Base-by-base conservation (phyloP, 2,888 invertebrate species). In the Lasiommata megera region DNA sequence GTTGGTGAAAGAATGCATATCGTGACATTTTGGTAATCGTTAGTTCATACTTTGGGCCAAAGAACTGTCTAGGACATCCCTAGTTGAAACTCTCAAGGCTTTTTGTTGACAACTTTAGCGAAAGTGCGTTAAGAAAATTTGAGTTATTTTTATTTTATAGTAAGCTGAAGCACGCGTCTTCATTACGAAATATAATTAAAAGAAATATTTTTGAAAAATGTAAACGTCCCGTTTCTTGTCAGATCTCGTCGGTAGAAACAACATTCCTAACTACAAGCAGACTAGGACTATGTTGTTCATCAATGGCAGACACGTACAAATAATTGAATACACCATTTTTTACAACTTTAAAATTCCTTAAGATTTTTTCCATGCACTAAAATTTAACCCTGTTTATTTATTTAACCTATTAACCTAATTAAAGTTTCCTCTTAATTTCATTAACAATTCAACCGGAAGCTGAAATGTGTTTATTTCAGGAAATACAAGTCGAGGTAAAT, bases 61-160 rank as follows among this genome's bases (percentile, higher is more conserved):
- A 2, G 1, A 31, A 7, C 31, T 1, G 7, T 1, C 31, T 9
- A 3, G 12, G 3, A 37, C 37, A 37, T 6, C 37, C 37, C 37
- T 37, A 14, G 34, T 34, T 1, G 14, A 37, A 37, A 11, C 14
- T 7, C n/a, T 37, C 14, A 43, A 43, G 23, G 16, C 16, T 37
- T 18, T 50, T 50, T 37, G 36, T 34, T 17, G 7, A 3, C 41
- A 11, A 1, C 16, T 16, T 18, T 3, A 50, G 51, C 40, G 51
- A 51, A 51, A 51, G 51, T 51, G 51, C 51, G 38, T 51, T 16
- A 38, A 28, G 38, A 51, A 40, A 38, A 51, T 51, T 51, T 51
- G 16, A 51, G 38, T 40, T 51, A 51, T 51, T 51, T 48, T 48
- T 48, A 48, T 48, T 18, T 36, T 18, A 48, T 37, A 14, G 14